Evolutionary conservation across 2,797 vertebrate species (phyloP), one percentile per base, ranked within the genome.

Genomic region (Sebastes matsubarae): DNA sequence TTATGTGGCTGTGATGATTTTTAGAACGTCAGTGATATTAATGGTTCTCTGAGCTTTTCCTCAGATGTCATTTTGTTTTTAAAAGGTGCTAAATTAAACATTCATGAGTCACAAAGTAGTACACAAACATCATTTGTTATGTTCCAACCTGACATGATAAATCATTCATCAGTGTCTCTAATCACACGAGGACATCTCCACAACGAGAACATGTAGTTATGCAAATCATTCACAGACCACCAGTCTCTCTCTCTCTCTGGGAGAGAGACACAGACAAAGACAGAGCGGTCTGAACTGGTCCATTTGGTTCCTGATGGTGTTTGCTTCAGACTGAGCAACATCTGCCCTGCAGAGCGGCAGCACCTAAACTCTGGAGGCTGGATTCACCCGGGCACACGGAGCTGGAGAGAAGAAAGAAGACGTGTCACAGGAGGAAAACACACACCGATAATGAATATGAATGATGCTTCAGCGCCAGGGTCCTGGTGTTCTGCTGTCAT

Each of bases 281-380:
- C 36, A 36, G 36, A 36, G 36, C 4, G 86, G 89, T 72, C 82
- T 90, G 83, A 91, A 91, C 87, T 90, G 90, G 87, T 93, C 91
- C 93, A 92, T 36, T 93, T 94, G 91, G 93, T 88, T 90, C 91
- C 76, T 94, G 89, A 92, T 94, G 89, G 75, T 82, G 72, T 90
- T 92, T 89, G 80, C 91, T 87, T 91, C 90, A 93, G 92, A 88
- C 92, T 72, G 90, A 89, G 81, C 89, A 95, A 92, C 95, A 94
- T 94, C 94, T 95, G 95, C 94, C 92, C 90, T 46, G 90, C 85
- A 75, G 83, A 90, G 86, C 86, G 74, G 93, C 93, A 50, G 84
- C 89, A 42, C 24, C 55, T 57, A 90, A 91, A 86, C 16, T 29
- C 68, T 2, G 90, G 91, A 83, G 55, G 22, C 32, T 0, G 77